Evolutionary conservation across 2,113 vertebrate species (phyloP).

Genomic region (Ammospiza caudacuta): DNA sequence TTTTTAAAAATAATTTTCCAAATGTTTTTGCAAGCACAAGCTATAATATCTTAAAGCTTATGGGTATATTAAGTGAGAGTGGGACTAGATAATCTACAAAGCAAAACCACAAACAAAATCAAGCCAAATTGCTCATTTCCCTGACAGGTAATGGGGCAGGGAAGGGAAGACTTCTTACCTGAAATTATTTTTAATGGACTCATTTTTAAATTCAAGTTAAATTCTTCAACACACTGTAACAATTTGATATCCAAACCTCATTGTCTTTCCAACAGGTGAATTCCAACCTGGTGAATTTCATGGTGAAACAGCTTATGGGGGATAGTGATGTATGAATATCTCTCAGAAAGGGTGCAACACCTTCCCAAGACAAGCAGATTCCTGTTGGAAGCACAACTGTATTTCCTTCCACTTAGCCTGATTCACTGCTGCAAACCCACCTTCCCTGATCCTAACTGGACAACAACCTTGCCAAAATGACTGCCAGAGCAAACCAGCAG

Average conservation of each 20-base stretch:
- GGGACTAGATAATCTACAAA: neutral
- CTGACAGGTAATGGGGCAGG: neutral
- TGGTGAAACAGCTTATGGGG: neutral
- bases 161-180: neutral
- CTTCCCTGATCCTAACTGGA: neutral
- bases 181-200: neutral
- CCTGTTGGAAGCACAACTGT: neutral
- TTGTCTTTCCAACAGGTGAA: neutral
- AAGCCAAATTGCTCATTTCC: neutral
- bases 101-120: neutral
- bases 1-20: neutral
- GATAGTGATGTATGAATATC: neutral
- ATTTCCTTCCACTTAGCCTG: neutral
- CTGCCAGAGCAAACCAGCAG: neutral
- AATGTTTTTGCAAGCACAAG: neutral
- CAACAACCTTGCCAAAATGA: fast-evolving
- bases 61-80: neutral
- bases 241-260: neutral
- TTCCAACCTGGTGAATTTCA: neutral
- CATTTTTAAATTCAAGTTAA: neutral
- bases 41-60: neutral
- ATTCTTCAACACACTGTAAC: neutral
- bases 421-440: neutral
- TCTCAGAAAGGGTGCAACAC: neutral
- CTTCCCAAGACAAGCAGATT: neutral